Evolutionary conservation across 2,113 vertebrate species (phyloP).

Genomic region (Climacteris rufus): DNA sequence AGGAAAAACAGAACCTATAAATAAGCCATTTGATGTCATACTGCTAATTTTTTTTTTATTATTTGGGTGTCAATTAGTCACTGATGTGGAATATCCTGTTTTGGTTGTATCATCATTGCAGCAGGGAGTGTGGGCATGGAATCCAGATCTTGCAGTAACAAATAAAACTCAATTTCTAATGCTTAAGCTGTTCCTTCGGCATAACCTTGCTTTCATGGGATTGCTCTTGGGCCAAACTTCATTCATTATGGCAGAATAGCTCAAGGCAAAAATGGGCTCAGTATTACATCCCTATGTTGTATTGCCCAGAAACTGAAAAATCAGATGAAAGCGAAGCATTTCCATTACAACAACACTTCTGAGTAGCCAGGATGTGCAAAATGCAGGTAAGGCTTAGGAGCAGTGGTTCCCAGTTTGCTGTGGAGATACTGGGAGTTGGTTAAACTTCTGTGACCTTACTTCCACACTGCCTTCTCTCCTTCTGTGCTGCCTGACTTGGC

Average conservation of each 20-base stretch:
- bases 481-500: conserved; percentile 15
- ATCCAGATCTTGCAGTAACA: background rate
- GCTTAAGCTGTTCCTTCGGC: background rate
- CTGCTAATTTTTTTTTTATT: background rate
- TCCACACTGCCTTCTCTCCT: background rate
- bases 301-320: background rate
- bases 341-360: background rate
- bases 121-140: background rate
- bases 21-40: conserved; percentile 12
- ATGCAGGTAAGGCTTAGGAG: background rate
- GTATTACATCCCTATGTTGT: background rate
- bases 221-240: background rate
- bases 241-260: background rate
- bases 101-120: background rate
- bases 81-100: conserved; percentile 17
- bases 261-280: background rate
- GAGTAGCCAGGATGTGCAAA: background rate
- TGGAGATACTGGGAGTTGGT: background rate
- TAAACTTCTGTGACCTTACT: background rate
- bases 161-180: background rate
- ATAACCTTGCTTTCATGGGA: background rate
- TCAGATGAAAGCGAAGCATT: background rate
- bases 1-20: conserved; percentile 28
- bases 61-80: conserved; percentile 24
- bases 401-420: background rate